A percentile compares a stretch with the other conserved stretches of the same genome.
These are phyloP conservation scores for Boloria selene DNA, from an alignment of 2,888 invertebrate species.

Conservation along the genomic window DNA sequence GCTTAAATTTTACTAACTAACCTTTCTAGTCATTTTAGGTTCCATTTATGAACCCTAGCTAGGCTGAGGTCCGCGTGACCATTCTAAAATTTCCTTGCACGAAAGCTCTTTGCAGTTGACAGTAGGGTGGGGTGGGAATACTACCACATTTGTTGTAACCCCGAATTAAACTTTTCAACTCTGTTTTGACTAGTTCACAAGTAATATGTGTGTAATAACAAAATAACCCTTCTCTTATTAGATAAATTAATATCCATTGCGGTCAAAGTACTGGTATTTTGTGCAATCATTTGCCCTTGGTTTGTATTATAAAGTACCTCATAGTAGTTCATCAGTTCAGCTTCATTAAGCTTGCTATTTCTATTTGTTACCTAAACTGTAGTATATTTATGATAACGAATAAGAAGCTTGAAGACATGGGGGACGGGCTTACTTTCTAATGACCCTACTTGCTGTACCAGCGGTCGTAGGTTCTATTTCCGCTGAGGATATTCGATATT, in stretches of 20 bases:
- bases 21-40: conserved; percentile 31
- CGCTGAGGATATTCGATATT: too few relatives aligned
- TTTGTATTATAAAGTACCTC: background rate
- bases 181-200: conserved; percentile 63
- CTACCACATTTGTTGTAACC: conserved; percentile 66
- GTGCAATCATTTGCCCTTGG: background rate
- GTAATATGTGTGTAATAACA: conserved; percentile 41
- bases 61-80: conserved; percentile 58
- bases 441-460: too few relatives aligned
- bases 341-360: too few relatives aligned
- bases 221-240: conserved; percentile 33
- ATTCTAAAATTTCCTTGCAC: conserved; percentile 68
- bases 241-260: conserved; percentile 23
- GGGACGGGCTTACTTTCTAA: too few relatives aligned
- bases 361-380: too few relatives aligned
- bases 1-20: background rate
- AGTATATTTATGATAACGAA: too few relatives aligned
- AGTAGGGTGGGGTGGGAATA: conserved; percentile 53
- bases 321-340: too few relatives aligned
- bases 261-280: background rate
- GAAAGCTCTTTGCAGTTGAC: conserved; percentile 74
- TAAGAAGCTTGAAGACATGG: too few relatives aligned
- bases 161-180: conserved; percentile 66
- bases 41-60: conserved; percentile 44
- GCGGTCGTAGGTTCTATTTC: too few relatives aligned